Evolutionary conservation across 1,140 invertebrate genomes (phyloP).

Genomic region (Geopemphigus sp.): DNA sequence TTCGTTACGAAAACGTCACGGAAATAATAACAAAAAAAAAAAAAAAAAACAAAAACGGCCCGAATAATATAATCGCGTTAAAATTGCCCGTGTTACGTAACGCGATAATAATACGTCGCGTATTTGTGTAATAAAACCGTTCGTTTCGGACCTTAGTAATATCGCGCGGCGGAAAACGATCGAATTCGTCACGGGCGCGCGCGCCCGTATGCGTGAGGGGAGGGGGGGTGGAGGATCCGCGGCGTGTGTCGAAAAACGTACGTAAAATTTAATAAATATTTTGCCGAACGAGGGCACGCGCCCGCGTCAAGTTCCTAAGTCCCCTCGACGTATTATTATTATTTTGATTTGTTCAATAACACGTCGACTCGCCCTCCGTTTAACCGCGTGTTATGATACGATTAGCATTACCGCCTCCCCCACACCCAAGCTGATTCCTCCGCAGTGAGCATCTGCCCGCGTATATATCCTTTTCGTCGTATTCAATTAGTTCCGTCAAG

Average conservation of each 20-base stretch:
- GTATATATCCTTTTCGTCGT: constrained; percentile 13
- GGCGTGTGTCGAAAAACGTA: constrained; percentile 35
- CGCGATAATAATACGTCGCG: too few relatives aligned
- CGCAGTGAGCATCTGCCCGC: constrained; percentile 32
- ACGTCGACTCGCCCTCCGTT: constrained; percentile 37
- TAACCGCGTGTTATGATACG: constrained; percentile 49
- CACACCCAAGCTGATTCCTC: constrained; percentile 19
- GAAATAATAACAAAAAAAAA: too few relatives aligned
- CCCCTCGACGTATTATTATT: background rate
- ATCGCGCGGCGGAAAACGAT: background rate
- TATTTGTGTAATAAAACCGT: background rate
- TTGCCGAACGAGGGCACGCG: constrained; percentile 23
- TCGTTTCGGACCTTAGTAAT: background rate
- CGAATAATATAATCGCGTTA: too few relatives aligned
- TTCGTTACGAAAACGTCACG: too few relatives aligned
- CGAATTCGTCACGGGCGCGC: constrained; percentile 33
- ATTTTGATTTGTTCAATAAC: constrained; percentile 49
- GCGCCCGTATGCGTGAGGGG: too few relatives aligned
- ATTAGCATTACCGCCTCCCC: constrained; percentile 49
- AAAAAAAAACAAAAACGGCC: too few relatives aligned
- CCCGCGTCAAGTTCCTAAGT: background rate
- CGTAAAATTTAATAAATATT: constrained; percentile 49
- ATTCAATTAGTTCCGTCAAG: constrained; percentile 6
- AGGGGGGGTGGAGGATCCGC: too few relatives aligned
- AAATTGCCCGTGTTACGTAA: too few relatives aligned